phyloP scores from a whole-genome alignment of 2,888 invertebrate species.

The Melanargia galathea region DNA sequence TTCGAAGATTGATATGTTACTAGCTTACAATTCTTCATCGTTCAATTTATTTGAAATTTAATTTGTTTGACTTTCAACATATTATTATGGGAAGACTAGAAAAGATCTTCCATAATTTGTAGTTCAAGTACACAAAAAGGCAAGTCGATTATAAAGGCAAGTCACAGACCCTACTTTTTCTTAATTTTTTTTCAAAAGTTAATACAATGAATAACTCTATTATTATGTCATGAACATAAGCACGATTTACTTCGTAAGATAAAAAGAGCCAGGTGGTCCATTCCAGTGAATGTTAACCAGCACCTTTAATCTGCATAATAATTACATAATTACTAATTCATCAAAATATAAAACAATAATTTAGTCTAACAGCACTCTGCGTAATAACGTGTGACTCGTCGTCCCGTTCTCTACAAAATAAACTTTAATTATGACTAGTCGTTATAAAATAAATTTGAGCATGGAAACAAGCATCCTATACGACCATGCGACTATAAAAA shows the following conservation, averaged over 20 bases:
- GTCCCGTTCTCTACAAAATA: constrained; percentile 60
- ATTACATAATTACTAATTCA: constrained; percentile 40
- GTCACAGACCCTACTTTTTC: constrained; percentile 62
- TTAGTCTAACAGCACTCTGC: constrained; percentile 63
- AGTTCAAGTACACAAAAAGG: constrained; percentile 61
- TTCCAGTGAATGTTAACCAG: constrained; percentile 62
- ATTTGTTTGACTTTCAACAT: not conserved
- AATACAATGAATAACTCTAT: constrained; percentile 37
- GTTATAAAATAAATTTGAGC: constrained; percentile 80
- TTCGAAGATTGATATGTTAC: constrained; percentile 59
- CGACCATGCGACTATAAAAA: constrained; percentile 79
- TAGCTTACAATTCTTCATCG: constrained; percentile 5
- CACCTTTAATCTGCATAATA: constrained; percentile 55
- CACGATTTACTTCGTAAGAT: constrained; percentile 55
- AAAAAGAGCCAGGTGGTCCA: constrained; percentile 56
- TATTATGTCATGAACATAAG: constrained; percentile 69
- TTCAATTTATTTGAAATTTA: not conserved
- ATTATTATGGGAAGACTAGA: constrained; percentile 4
- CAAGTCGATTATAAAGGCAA: constrained; percentile 73
- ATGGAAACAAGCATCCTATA: constrained; percentile 78
- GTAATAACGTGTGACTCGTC: constrained; percentile 55
- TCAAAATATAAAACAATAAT: constrained; percentile 59
- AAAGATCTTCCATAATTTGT: constrained; percentile 43
- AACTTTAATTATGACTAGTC: constrained; percentile 78
- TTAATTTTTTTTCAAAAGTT: constrained; percentile 41